These are phyloP conservation scores for Anguilla obscura DNA, from an alignment of 2,797 vertebrate genomes.

Conservation along the genomic window DNA sequence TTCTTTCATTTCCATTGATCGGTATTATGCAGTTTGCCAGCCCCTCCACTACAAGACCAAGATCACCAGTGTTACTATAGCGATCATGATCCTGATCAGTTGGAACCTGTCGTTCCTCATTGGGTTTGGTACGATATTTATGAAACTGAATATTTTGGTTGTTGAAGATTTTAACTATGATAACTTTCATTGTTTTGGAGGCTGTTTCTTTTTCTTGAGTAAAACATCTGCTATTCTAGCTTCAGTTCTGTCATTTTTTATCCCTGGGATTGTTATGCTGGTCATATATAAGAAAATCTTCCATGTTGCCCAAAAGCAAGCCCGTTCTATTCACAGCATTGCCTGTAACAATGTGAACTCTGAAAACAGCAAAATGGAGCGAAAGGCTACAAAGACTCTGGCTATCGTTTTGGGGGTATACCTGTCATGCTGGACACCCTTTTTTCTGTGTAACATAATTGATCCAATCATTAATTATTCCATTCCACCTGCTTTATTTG, in stretches of 20 bases:
- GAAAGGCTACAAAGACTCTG: too few species aligned
- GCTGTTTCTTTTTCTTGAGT: constrained; percentile 40
- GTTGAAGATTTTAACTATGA: constrained; percentile 57
- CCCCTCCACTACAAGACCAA: constrained; percentile 37
- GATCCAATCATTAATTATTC: too few species aligned
- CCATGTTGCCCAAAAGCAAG: constrained; percentile 67
- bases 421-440: too few species aligned
- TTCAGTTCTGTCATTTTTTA: constrained; percentile 43
- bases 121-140: constrained; percentile 71
- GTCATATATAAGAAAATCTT: constrained; percentile 50
- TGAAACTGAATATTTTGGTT: constrained; percentile 71
- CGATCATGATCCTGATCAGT: constrained; percentile 53
- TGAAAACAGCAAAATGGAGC: constrained; percentile 57
- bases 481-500: too few species aligned
- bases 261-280: constrained; percentile 46
- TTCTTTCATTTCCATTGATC: too few species aligned
- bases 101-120: constrained; percentile 67
- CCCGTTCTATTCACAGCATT: constrained; percentile 64
- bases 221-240: constrained; percentile 36
- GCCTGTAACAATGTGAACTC: constrained; percentile 49
- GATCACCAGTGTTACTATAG: constrained; percentile 56
- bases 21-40: too few species aligned
- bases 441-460: too few species aligned
- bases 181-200: constrained; percentile 57
- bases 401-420: too few species aligned